A percentile compares a stretch with the other conserved stretches of the same genome.
phyloP scores from a whole-genome alignment of 2,888 invertebrate genomes.

The Clepsis dumicolana region DNA sequence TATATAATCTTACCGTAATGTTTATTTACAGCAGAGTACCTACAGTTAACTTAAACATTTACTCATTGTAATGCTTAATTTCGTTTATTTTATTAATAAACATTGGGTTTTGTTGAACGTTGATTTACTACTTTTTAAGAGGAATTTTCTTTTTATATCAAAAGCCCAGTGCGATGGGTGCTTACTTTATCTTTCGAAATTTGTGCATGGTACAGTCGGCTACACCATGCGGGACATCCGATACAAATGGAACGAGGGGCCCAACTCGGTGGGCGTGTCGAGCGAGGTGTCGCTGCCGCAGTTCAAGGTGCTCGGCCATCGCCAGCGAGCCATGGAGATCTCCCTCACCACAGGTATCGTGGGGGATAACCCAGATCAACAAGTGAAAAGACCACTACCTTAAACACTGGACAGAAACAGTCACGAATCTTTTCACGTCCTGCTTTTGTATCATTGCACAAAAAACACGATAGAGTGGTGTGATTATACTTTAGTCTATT shows the following conservation, averaged over 20 bases:
- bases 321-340: conserved; percentile 98
- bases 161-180: conserved; percentile 86
- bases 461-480: conserved; percentile 77
- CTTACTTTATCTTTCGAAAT: conserved; percentile 79
- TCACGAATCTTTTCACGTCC: conserved; percentile 84
- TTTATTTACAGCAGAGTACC: background rate
- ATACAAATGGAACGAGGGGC: conserved; percentile 98
- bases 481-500: conserved; percentile 56
- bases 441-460: conserved; percentile 84
- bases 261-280: conserved; percentile 97
- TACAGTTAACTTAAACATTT: background rate
- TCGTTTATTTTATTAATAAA: conserved; percentile 1
- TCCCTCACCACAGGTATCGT: conserved; percentile 97
- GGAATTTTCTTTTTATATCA: background rate
- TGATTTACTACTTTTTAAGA: background rate
- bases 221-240: conserved; percentile 99
- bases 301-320: conserved; percentile 98
- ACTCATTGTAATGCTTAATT: background rate
- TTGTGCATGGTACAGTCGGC: conserved; percentile 92
- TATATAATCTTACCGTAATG: background rate
- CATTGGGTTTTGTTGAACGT: background rate
- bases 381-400: conserved; percentile 65
- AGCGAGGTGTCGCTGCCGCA: conserved; percentile 98
- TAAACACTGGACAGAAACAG: conserved; percentile 81
- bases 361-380: conserved; percentile 63